These are phyloP conservation scores for Scyliorhinus canicula DNA, from an alignment of 2,797 vertebrate species.

Conservation along the genomic window DNA sequence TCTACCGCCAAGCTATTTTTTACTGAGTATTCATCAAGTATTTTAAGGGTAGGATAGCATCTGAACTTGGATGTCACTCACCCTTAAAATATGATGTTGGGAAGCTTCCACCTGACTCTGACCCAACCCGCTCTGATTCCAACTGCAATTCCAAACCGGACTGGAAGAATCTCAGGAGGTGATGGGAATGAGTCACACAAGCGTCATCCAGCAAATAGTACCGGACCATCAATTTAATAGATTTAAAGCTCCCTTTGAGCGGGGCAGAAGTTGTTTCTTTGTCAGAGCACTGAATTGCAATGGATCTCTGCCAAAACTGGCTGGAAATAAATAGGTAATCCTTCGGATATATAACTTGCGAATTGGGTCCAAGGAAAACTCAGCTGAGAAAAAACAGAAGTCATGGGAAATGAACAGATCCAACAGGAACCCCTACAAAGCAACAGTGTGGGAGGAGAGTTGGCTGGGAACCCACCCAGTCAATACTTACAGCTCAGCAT, in stretches of 20 bases:
- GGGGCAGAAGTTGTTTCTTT: not conserved
- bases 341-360: not conserved
- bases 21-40: not conserved
- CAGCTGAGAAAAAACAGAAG: not conserved
- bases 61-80: not conserved
- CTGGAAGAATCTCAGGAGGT: not conserved
- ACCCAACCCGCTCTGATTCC: not conserved
- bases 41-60: not conserved
- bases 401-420: not conserved
- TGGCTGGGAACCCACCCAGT: not conserved
- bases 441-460: not conserved
- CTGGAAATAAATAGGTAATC: slow-evolving; percentile 1
- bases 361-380: slow-evolving; percentile 15
- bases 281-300: not conserved
- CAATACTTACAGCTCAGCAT: not conserved
- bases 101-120: too few relatives aligned
- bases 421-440: not conserved
- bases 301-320: not conserved
- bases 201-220: not conserved
- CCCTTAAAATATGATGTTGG: not conserved
- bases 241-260: not conserved
- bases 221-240: not conserved
- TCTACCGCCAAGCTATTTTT: not conserved
- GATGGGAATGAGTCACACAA: not conserved
- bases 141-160: not conserved